Conservation (phyloP, 2,888 invertebrate species). For the Mythimna albipuncta region DNA sequence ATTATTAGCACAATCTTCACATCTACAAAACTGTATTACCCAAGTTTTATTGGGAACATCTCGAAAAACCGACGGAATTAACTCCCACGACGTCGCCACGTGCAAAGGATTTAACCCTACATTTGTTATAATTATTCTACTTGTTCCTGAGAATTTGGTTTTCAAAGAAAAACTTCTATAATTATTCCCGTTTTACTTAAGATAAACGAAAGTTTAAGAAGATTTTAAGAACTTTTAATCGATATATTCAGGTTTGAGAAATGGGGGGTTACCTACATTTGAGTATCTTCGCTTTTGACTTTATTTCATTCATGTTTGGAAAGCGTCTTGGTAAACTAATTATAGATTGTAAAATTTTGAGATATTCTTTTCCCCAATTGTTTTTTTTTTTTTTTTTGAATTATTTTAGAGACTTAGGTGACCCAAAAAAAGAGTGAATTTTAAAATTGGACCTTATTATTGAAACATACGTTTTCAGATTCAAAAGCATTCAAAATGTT, state of each 20-base stretch:
- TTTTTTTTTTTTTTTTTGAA: no score
- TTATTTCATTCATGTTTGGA: slow-evolving; percentile 23
- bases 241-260: slow-evolving; percentile 36
- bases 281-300: slow-evolving; percentile 16
- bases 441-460: no score
- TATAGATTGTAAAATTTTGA: slow-evolving; percentile 16
- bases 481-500: no score
- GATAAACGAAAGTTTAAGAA: slow-evolving; percentile 52
- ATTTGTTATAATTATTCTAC: slow-evolving; percentile 62
- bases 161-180: slow-evolving; percentile 58
- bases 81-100: slow-evolving; percentile 59
- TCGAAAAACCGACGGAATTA: slow-evolving; percentile 61
- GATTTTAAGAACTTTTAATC: slow-evolving; percentile 32
- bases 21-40: slow-evolving; percentile 65
- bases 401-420: background rate
- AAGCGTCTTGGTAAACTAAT: slow-evolving; percentile 8
- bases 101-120: slow-evolving; percentile 53
- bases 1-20: slow-evolving; percentile 21
- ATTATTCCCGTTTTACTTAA: slow-evolving; percentile 49
- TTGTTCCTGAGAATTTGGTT: slow-evolving; percentile 48
- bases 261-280: slow-evolving; percentile 27
- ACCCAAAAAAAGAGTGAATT: no score
- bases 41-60: slow-evolving; percentile 71
- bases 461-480: no score
- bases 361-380: background rate